phyloP scores from a whole-genome alignment of 2,113 vertebrate genomes.

The Acanthochromis polyacanthus region DNA sequence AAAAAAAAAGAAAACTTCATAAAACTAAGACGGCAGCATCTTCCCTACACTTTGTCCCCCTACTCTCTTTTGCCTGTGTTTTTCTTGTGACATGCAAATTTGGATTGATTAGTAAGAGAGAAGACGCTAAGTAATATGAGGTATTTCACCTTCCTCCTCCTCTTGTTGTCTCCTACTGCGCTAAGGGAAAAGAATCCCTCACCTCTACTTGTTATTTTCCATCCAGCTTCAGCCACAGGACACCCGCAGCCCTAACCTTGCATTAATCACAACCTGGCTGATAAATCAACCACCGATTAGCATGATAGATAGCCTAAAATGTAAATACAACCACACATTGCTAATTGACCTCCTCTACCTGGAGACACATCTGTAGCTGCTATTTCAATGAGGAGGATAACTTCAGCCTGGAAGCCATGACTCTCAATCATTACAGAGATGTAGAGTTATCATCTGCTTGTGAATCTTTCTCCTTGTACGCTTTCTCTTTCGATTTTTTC shows the following conservation, averaged over 20 bases:
- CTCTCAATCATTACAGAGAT: conserved; percentile 59
- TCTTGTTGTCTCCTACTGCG: conserved; percentile 81
- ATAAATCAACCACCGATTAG: conserved; percentile 92
- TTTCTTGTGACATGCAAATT: conserved; percentile 64
- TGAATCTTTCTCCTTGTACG: conserved; percentile 30
- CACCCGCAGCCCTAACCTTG: conserved; percentile 73
- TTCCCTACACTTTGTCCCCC: not conserved
- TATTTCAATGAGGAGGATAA: conserved; percentile 30
- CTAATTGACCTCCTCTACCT: conserved; percentile 69
- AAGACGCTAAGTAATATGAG: conserved; percentile 31
- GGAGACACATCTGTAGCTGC: conserved; percentile 51
- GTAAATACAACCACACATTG: conserved; percentile 90
- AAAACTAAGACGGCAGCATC: conserved; percentile 79
- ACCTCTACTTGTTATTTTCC: conserved; percentile 44
- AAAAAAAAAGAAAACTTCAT: conserved; percentile 66
- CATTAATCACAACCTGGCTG: conserved; percentile 94
- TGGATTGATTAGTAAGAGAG: conserved; percentile 67
- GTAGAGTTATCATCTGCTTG: conserved; percentile 51
- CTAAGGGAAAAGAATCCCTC: conserved; percentile 48
- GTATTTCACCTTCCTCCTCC: conserved; percentile 48
- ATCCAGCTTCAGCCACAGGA: conserved; percentile 83
- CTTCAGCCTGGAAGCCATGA: conserved; percentile 33
- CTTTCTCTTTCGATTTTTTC: conserved; percentile 48
- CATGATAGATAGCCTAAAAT: conserved; percentile 94
- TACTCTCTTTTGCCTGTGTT: not conserved